Percentiles rank a stretch among this genome's conserved stretches.
These are phyloP conservation scores for Temnothorax curvispinosus DNA, from an alignment of 1,140 invertebrate genomes.

Conservation along the genomic window DNA sequence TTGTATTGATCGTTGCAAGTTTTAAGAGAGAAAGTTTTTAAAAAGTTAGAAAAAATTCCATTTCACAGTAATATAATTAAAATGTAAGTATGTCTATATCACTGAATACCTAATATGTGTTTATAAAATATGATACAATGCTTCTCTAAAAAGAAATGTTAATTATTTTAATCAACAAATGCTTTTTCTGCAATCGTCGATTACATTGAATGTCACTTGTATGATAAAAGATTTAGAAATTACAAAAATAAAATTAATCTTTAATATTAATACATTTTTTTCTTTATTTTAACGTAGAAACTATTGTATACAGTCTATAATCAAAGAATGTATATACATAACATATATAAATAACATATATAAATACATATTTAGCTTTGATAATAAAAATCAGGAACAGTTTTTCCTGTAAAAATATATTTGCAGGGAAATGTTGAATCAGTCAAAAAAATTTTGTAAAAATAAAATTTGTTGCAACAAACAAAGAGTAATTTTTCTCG, in stretches of 20 bases:
- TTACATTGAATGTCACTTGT: background rate
- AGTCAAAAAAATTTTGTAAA: background rate
- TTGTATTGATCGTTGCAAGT: background rate
- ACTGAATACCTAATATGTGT: background rate
- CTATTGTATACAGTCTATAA: background rate
- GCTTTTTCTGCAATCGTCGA: background rate
- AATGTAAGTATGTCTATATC: background rate
- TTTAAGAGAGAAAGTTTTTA: constrained; percentile 2
- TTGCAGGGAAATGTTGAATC: background rate
- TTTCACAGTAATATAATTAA: background rate
- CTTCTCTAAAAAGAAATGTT: background rate
- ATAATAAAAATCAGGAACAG: background rate
- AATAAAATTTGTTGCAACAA: background rate
- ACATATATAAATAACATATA: too few relatives aligned
- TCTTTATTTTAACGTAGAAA: background rate
- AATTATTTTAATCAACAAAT: background rate
- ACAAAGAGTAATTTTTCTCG: background rate
- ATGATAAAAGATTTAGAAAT: background rate
- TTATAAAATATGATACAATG: background rate
- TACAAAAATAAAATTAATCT: background rate
- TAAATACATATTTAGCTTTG: background rate
- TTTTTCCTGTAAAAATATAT: background rate
- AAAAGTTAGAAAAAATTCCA: background rate
- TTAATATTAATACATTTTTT: background rate
- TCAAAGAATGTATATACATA: background rate